Base-by-base conservation (phyloP, 2,113 vertebrate genomes). In the Corynorhinus townsendii region DNA sequence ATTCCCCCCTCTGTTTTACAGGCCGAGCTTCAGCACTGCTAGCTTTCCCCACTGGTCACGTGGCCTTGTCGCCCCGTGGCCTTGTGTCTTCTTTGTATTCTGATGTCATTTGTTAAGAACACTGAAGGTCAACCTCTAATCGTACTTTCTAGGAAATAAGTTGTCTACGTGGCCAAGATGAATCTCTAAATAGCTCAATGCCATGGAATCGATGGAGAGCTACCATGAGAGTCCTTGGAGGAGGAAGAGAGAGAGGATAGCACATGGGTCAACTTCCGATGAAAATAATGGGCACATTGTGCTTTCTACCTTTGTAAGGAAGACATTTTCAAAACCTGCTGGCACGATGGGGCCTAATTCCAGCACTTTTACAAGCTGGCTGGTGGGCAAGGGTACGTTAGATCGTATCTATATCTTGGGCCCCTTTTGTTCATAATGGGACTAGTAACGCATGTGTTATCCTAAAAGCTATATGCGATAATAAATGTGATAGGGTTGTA, bases 111-210 rank as follows among this genome's bases (percentile, higher is more conserved):
- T 89, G 72, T 93, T 94, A 96, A 96, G 93, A 85, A 94, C 77
- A 59, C 62, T 73, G 93, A 96, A 97, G 93, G 96, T 77, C 85
- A 93, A 40, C 35, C 40, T 72, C 88, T 95, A 88, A 96, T 95
- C 90, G 94, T 54, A 59, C 83, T 94, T 96, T 89, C 87, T 85
- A 68, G 87, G 90, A 82, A 93, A 85, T 83, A 95, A 76, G 64
- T 72, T 35, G 49, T 77, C 12, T 47, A 11, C 76, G 62, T 71
- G 66, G 76, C 71, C 92, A 77, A 72, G 66, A 62, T 85, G 22
- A 71, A 62, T 80, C 66, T 84, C 77, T 95, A 62, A 93, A 62
- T 69, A 86, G 89, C 69, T 89, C 52, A 43, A 12, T 68, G 81
- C 81, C 62, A 4, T 84, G 75, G 59, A 90, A 35, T 73, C 6